Evolutionary conservation across 2,113 vertebrate genomes (phyloP).

Genomic region (Gavia stellata): DNA sequence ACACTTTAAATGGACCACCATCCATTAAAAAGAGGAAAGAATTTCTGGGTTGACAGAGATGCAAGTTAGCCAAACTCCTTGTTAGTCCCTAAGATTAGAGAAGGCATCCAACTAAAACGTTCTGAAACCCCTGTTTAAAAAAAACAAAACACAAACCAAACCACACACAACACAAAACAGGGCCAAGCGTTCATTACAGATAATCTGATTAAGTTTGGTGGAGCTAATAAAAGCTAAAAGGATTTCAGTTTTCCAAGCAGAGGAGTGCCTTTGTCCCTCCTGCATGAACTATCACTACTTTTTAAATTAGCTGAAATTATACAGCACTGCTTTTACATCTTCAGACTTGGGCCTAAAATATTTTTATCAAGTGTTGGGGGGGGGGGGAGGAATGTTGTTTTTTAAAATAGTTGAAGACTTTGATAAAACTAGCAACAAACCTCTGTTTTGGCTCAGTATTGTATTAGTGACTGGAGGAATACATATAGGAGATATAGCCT

Average conservation of each 20-base stretch:
- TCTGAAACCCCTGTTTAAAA: background rate
- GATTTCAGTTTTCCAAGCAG: background rate
- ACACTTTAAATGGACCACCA: background rate
- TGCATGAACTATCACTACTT: background rate
- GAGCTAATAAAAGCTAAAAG: background rate
- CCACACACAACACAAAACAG: background rate
- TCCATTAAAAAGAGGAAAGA: background rate
- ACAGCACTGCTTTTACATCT: background rate
- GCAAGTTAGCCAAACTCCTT: background rate
- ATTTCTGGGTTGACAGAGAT: background rate
- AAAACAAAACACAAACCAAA: background rate
- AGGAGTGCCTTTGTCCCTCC: background rate
- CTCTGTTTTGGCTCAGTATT: background rate
- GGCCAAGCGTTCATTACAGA: background rate
- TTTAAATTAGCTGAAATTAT: background rate
- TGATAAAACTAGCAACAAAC: background rate
- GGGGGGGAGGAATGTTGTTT: too few species aligned
- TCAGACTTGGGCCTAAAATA: background rate
- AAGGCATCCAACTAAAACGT: background rate
- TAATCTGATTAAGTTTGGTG: background rate
- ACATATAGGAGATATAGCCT: fast-evolving
- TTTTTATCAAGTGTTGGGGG: too few species aligned
- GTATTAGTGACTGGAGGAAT: background rate
- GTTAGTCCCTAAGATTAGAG: background rate
- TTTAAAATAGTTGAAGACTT: background rate